Conservation (phyloP, 1,140 invertebrate species). For the Leguminivora glycinivorella region DNA sequence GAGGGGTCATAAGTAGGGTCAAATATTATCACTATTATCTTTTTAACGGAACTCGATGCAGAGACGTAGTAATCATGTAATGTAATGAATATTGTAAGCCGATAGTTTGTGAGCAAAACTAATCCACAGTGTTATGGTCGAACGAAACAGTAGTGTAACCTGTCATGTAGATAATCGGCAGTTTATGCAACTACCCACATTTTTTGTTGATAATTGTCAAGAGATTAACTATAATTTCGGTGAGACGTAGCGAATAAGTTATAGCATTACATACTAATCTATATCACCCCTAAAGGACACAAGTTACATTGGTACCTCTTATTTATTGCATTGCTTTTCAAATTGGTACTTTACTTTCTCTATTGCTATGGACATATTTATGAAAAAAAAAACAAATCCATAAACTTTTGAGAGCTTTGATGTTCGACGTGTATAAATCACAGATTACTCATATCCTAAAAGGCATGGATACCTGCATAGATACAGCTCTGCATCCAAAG, state of each 20-base stretch:
- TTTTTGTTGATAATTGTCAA: background rate
- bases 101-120: conserved; percentile 32
- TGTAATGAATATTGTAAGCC: conserved; percentile 44
- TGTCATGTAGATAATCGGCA: background rate
- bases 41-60: conserved; percentile 37
- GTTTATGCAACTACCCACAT: background rate
- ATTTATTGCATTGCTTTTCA: no score
- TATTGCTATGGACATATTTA: no score
- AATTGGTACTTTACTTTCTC: no score
- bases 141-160: conserved; percentile 5
- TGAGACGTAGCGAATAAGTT: background rate
- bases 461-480: background rate
- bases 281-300: no score
- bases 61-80: conserved; percentile 37
- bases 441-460: background rate
- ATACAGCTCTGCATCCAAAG: background rate
- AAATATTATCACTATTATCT: conserved; percentile 68
- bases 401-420: no score
- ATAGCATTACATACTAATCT: no score
- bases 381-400: no score
- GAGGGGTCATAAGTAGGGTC: conserved; percentile 56
- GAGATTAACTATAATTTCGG: background rate
- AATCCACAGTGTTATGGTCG: conserved; percentile 1
- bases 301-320: no score
- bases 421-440: no score